Conservation (phyloP, 2,113 vertebrate species). For the Varanus komodoensis region DNA sequence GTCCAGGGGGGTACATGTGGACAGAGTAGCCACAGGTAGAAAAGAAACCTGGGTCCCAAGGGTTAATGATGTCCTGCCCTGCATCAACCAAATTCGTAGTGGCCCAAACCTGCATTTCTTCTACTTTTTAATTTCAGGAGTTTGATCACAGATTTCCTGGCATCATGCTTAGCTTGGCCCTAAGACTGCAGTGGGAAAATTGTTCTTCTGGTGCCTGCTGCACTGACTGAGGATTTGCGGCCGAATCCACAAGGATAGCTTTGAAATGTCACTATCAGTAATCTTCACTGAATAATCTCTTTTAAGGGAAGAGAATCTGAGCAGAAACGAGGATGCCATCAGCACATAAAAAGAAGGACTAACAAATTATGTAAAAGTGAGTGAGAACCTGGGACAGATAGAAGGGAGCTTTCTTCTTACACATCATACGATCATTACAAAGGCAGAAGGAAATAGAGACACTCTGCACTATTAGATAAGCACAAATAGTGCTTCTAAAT, state of each 20-base stretch:
- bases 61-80: not conserved
- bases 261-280: constrained; percentile 62
- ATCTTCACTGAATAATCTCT: constrained; percentile 59
- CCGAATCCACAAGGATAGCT: constrained; percentile 59
- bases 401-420: constrained; percentile 58
- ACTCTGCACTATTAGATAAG: constrained; percentile 61
- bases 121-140: not conserved
- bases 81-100: not conserved
- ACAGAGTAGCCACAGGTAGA: not conserved
- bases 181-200: constrained; percentile 24
- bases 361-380: constrained; percentile 36
- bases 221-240: constrained; percentile 44
- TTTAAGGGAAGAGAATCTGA: constrained; percentile 57
- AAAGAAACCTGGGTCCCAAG: not conserved
- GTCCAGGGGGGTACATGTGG: not conserved
- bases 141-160: not conserved
- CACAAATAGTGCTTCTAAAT: constrained; percentile 69
- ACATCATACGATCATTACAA: constrained; percentile 65
- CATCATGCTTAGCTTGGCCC: constrained; percentile 14
- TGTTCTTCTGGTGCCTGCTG: constrained; percentile 30
- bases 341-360: constrained; percentile 47
- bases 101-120: not conserved
- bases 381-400: constrained; percentile 37
- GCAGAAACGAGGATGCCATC: constrained; percentile 35
- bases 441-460: constrained; percentile 44